phyloP scores from a whole-genome alignment of 2,113 vertebrate genomes.

The Sorex fumeus region DNA sequence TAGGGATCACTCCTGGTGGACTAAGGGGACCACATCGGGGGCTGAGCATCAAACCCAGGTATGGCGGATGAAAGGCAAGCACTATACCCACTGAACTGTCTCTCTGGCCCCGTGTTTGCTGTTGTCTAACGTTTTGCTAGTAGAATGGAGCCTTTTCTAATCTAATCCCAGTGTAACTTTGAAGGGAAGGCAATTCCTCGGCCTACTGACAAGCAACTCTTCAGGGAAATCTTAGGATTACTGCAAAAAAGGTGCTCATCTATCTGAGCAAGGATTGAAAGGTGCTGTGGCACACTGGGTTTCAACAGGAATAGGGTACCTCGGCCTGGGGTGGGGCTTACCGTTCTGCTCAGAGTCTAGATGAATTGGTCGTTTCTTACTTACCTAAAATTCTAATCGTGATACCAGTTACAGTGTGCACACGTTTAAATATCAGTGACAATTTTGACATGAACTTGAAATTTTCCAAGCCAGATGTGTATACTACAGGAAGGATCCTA shows the following conservation, averaged over 20 bases:
- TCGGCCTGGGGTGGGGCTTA: neutral
- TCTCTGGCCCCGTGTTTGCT: neutral
- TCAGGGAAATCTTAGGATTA: neutral
- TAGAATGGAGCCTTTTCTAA: conserved; percentile 16
- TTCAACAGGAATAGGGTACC: neutral
- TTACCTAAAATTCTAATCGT: neutral
- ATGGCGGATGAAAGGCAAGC: too few relatives aligned
- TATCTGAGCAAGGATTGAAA: too few relatives aligned
- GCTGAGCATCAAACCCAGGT: too few relatives aligned
- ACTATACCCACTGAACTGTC: too few relatives aligned
- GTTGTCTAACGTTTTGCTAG: neutral
- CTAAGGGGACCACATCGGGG: too few relatives aligned
- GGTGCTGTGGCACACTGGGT: accelerated
- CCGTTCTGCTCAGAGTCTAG: neutral
- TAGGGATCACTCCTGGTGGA: too few relatives aligned
- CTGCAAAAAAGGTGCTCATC: neutral
- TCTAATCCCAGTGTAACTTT: neutral
- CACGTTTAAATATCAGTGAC: neutral
- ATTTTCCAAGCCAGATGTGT: neutral
- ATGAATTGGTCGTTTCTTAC: neutral
- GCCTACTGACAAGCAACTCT: neutral
- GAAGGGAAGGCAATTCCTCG: conserved; percentile 14
- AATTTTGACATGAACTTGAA: neutral
- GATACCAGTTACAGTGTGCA: neutral
- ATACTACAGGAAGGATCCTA: neutral